Percentiles rank a stretch among this genome's conserved stretches.
Evolutionary conservation across 2,888 invertebrate species (phyloP).

Genomic region (Tetropium fuscum): DNA sequence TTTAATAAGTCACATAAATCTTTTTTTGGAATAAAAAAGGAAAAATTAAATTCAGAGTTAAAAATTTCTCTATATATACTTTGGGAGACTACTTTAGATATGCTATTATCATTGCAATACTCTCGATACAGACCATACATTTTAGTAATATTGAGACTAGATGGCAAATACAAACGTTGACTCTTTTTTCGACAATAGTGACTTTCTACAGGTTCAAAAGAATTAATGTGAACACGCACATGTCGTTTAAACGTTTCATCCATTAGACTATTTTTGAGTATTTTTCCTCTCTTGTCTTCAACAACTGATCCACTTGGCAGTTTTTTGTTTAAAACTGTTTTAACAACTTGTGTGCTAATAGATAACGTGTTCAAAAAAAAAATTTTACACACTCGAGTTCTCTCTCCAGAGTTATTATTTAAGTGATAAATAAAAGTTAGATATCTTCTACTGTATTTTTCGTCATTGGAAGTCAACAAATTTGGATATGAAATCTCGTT

Average conservation of each 20-base stretch:
- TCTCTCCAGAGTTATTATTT: background rate
- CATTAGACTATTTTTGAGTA: slow-evolving; percentile 29
- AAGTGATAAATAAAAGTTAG: slow-evolving; percentile 3
- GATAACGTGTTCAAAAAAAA: slow-evolving; percentile 24
- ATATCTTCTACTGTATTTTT: background rate
- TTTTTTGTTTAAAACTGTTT: slow-evolving; percentile 9
- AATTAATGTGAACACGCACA: slow-evolving; percentile 33
- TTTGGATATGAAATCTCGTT: slow-evolving; percentile 6
- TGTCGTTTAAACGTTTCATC: slow-evolving; percentile 26
- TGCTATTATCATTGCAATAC: slow-evolving; percentile 31
- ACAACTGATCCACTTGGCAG: slow-evolving; percentile 7
- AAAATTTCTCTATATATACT: slow-evolving; percentile 39
- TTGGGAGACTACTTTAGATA: slow-evolving; percentile 25
- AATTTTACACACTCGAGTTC: slow-evolving; percentile 9
- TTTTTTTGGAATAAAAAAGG: slow-evolving; percentile 48
- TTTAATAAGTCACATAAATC: slow-evolving; percentile 40
- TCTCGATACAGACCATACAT: slow-evolving; percentile 35
- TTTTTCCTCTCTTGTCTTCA: slow-evolving; percentile 31
- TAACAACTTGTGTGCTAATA: slow-evolving; percentile 15
- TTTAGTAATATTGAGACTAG: slow-evolving; percentile 33
- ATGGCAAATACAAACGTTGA: slow-evolving; percentile 18
- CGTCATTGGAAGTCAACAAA: background rate
- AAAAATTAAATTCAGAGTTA: slow-evolving; percentile 47
- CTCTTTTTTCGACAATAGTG: slow-evolving; percentile 35
- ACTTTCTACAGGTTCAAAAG: slow-evolving; percentile 32